A percentile compares a stretch with the other conserved stretches of the same genome.
Evolutionary conservation across 2,113 vertebrate genomes (phyloP).

Genomic region (Apus apus): DNA sequence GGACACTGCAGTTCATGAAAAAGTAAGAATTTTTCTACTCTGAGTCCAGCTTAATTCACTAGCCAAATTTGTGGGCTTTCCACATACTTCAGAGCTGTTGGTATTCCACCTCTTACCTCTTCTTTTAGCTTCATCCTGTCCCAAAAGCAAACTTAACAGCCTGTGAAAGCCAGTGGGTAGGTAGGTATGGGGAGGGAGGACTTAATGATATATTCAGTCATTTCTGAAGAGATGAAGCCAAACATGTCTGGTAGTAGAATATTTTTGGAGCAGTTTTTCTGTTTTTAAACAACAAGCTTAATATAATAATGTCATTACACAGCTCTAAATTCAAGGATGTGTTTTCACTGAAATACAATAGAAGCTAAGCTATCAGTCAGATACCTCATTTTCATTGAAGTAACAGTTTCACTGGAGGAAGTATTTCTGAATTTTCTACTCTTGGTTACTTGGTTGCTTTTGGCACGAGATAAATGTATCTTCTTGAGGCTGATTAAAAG

Average conservation of each 20-base stretch:
- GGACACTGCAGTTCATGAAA: background rate
- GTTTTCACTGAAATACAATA: constrained; percentile 37
- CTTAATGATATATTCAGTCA: background rate
- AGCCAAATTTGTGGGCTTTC: background rate
- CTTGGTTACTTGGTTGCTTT: background rate
- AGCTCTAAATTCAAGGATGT: constrained; percentile 7
- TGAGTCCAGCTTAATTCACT: background rate
- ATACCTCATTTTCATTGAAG: constrained; percentile 21
- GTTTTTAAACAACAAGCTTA: constrained; percentile 40
- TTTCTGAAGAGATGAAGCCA: background rate
- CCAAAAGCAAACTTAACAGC: background rate
- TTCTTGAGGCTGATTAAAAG: constrained; percentile 4
- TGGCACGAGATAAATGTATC: background rate
- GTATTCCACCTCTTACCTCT: background rate
- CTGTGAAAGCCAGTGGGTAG: background rate
- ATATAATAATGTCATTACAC: constrained; percentile 17
- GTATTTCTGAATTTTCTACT: background rate
- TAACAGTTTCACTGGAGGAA: constrained; percentile 14
- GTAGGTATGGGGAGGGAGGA: background rate
- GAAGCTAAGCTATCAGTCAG: constrained; percentile 27
- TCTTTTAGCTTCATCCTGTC: background rate
- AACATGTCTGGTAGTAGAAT: constrained; percentile 7
- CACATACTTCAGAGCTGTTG: background rate
- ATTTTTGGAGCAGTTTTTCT: constrained; percentile 30
- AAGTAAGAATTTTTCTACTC: background rate